Conservation (phyloP, 2,888 invertebrate species). For the Drosophila diplacantha region DNA sequence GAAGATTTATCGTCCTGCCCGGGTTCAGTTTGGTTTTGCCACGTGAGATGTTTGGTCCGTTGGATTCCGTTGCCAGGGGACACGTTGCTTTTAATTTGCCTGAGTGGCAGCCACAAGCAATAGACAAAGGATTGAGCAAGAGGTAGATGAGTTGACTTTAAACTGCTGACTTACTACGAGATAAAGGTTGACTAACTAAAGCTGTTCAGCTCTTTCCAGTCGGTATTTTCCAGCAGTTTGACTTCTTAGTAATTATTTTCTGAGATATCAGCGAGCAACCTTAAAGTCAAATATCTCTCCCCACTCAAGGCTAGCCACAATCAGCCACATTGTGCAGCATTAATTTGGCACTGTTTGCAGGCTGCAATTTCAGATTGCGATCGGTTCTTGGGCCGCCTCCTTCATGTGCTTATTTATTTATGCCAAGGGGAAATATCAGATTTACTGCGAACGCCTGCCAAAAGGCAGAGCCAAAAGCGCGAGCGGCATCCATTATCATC, state of each 20-base stretch:
- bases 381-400: conserved; percentile 14
- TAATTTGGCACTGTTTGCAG: conserved; percentile 46
- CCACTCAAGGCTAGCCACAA: conserved; percentile 38
- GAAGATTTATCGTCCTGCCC: conserved; percentile 56
- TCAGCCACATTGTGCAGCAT: conserved; percentile 54
- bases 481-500: conserved; percentile 40
- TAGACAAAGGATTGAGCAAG: conserved; percentile 4
- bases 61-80: conserved; percentile 15
- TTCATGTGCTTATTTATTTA: conserved; percentile 51
- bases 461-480: conserved; percentile 37
- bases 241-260: no score
- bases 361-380: conserved; percentile 44
- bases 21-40: conserved; percentile 30
- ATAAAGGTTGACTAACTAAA: not conserved
- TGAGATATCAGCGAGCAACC: no score
- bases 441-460: conserved; percentile 53
- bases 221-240: no score
- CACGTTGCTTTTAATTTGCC: conserved; percentile 36
- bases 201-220: not conserved
- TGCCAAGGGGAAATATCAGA: conserved; percentile 52
- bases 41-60: conserved; percentile 34
- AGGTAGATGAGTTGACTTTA: not conserved
- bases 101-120: conserved; percentile 29
- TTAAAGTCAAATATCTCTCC: not conserved
- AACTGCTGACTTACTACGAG: not conserved